Conservation (phyloP, 2,888 invertebrate species). For the Chrysopilus asiliformis region DNA sequence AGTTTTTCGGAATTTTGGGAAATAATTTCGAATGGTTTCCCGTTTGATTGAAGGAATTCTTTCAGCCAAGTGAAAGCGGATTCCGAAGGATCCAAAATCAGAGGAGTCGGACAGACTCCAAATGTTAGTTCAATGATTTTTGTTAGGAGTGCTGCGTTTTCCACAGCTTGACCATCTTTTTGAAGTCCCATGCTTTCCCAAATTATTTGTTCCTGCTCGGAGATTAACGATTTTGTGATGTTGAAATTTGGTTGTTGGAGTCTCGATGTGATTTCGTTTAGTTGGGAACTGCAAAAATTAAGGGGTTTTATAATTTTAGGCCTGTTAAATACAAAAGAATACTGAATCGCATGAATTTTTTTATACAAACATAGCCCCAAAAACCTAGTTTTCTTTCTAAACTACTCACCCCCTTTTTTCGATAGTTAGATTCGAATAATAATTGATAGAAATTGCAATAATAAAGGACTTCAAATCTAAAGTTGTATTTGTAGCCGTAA, state of each 20-base stretch:
- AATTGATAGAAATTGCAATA: slow-evolving; percentile 27
- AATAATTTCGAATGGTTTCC: slow-evolving; percentile 57
- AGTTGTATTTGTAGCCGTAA: slow-evolving; percentile 25
- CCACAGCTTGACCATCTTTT: slow-evolving; percentile 33
- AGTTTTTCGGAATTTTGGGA: slow-evolving; percentile 66
- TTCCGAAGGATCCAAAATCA: slow-evolving; percentile 82
- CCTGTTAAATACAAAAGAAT: slow-evolving; percentile 2
- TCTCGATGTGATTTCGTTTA: slow-evolving; percentile 22
- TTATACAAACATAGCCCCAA: background rate
- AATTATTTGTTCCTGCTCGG: slow-evolving; percentile 39
- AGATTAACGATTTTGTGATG: slow-evolving; percentile 25
- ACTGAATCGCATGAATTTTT: background rate
- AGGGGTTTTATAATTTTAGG: too few species aligned
- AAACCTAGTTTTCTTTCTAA: slow-evolving; percentile 1
- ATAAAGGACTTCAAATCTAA: slow-evolving; percentile 29
- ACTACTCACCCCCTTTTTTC: slow-evolving; percentile 35
- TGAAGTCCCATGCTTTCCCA: slow-evolving; percentile 36
- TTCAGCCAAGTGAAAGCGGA: slow-evolving; percentile 72
- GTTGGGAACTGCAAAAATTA: slow-evolving; percentile 10
- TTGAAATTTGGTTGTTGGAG: slow-evolving; percentile 23
- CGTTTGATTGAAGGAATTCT: slow-evolving; percentile 45
- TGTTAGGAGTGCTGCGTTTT: slow-evolving; percentile 31
- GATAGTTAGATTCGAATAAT: slow-evolving; percentile 25
- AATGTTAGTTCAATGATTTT: slow-evolving; percentile 30
- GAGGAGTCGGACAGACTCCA: slow-evolving; percentile 43